These are phyloP conservation scores for Gasteruption jaculator DNA, from an alignment of 2,888 invertebrate species.

Conservation along the genomic window DNA sequence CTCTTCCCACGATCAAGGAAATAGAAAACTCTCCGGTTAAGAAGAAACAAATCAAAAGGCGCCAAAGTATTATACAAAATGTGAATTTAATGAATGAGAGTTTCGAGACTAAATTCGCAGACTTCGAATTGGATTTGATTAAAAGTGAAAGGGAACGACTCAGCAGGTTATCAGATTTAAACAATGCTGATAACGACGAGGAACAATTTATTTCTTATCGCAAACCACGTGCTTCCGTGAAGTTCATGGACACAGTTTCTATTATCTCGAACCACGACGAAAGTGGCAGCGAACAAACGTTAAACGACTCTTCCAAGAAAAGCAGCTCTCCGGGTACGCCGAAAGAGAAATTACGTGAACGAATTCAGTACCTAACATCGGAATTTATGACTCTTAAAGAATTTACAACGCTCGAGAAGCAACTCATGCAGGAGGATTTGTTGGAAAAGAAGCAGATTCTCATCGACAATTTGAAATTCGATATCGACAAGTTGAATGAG, in stretches of 20 bases:
- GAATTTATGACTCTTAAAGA: constrained; percentile 57
- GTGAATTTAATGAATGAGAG: constrained; percentile 25
- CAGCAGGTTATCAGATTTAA: constrained; percentile 1
- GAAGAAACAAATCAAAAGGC: constrained; percentile 18
- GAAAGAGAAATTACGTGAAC: constrained; percentile 37
- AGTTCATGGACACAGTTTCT: too few species aligned
- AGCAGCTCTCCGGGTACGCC: constrained; percentile 44
- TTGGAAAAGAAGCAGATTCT: constrained; percentile 11
- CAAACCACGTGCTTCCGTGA: too few species aligned
- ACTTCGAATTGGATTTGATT: constrained; percentile 49
- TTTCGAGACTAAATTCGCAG: constrained; percentile 40
- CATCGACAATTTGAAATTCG: constrained; percentile 12
- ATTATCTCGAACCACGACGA: too few species aligned
- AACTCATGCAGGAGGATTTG: constrained; percentile 50
- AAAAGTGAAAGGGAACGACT: constrained; percentile 34
- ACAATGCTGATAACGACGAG: constrained; percentile 18
- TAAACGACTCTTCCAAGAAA: too few species aligned
- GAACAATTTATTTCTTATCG: constrained; percentile 18
- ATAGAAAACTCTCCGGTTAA: constrained; percentile 10
- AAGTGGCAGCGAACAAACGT: too few species aligned
- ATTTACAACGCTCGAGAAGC: constrained; percentile 60
- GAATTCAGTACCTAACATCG: constrained; percentile 53
- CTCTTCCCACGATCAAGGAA: constrained; percentile 33
- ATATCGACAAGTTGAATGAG: constrained; percentile 20
- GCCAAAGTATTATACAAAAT: constrained; percentile 34